A percentile compares a stretch with the other conserved stretches of the same genome.
These are phyloP conservation scores for Platalea minor DNA, from an alignment of 2,797 vertebrate species.

Conservation along the genomic window DNA sequence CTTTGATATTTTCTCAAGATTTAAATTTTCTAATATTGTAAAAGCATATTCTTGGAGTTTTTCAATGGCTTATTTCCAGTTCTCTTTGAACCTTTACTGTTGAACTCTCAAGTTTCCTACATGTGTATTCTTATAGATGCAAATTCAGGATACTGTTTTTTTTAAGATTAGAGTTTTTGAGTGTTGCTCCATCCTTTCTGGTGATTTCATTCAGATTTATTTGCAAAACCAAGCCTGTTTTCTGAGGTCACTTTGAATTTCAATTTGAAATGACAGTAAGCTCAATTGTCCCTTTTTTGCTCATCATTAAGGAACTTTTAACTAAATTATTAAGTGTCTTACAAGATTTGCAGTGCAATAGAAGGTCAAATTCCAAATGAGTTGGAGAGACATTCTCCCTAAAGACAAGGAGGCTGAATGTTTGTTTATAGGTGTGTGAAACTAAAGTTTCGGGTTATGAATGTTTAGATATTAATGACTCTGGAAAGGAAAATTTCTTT, in stretches of 20 bases:
- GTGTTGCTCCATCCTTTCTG: background rate
- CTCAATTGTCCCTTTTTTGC: background rate
- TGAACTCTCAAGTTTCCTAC: background rate
- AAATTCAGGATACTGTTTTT: background rate
- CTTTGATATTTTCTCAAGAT: background rate
- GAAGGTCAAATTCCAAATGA: background rate
- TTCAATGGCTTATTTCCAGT: background rate
- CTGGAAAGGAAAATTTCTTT: background rate
- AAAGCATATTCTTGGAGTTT: background rate
- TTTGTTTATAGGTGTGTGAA: background rate
- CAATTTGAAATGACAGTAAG: background rate
- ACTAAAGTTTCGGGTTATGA: background rate
- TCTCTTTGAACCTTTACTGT: background rate
- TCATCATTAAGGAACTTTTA: background rate
- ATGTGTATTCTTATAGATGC: background rate
- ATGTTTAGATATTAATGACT: background rate
- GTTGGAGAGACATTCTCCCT: background rate
- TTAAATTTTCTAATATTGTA: background rate
- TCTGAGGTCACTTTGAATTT: background rate
- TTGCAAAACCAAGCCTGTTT: background rate
- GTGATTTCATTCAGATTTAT: background rate
- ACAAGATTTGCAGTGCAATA: background rate
- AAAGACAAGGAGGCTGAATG: background rate
- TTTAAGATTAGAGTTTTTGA: background rate
- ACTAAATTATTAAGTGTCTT: background rate